Conservation (phyloP, 2,888 invertebrate species). For the Odontocolon sp. region DNA sequence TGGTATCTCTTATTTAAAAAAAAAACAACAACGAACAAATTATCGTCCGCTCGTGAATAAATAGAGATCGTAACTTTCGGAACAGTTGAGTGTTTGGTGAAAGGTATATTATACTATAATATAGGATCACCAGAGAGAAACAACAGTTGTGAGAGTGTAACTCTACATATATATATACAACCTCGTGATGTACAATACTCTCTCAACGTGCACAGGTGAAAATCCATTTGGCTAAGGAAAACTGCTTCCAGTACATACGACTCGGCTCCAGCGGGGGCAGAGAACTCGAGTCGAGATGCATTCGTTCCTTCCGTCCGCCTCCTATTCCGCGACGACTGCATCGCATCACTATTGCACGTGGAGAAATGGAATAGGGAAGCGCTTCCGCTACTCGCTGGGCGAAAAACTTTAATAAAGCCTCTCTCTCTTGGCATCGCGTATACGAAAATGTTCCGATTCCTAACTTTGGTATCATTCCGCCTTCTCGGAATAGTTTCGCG, state of each 20-base stretch:
- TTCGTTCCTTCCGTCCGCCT: constrained; percentile 24
- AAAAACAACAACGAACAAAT: too few relatives aligned
- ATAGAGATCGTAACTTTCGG: not conserved
- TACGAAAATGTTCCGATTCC: constrained; percentile 12
- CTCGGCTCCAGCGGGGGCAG: constrained; percentile 6
- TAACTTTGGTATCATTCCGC: constrained; percentile 13
- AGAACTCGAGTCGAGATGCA: constrained; percentile 46
- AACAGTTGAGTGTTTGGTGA: constrained; percentile 2
- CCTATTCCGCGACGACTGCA: constrained; percentile 60
- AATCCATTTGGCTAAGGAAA: constrained; percentile 63
- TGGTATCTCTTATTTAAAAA: too few relatives aligned
- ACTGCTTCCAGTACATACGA: constrained; percentile 54
- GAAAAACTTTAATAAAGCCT: constrained; percentile 66
- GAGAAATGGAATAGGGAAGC: constrained; percentile 73
- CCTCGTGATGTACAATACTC: constrained; percentile 41
- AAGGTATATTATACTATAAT: constrained; percentile 23
- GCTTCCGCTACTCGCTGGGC: constrained; percentile 41
- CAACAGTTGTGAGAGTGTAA: constrained; percentile 16
- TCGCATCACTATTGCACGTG: constrained; percentile 74
- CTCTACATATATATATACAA: too few relatives aligned
- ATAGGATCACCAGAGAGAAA: constrained; percentile 14
- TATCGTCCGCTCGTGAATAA: not conserved
- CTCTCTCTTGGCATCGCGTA: constrained; percentile 50
- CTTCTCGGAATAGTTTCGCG: constrained; percentile 5
- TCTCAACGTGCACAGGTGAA: constrained; percentile 54